Evolutionary conservation across 2,888 invertebrate species (phyloP), one percentile per base, ranked within the genome.

Genomic region (Parascotia fuliginaria): DNA sequence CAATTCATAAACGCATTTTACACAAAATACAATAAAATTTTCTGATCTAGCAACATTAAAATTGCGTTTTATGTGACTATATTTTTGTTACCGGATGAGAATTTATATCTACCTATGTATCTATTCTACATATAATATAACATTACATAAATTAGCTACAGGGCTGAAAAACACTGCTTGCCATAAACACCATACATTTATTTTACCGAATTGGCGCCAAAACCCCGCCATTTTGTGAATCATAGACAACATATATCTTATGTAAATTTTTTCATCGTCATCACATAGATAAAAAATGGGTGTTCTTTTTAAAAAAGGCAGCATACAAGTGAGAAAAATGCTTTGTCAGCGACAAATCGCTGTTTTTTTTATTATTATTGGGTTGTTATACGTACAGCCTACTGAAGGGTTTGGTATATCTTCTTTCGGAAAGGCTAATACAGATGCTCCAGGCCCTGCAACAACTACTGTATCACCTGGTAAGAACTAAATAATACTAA

Each of bases 381-480:
- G 74, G 29, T 79, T 76, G 75, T 56, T 84, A 42, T 66, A 66
- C 28, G 67, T 80, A 45, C 73, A 79, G 55, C 70, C 71, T 6
- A 55, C 71, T 15, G 69, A 85, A 48, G 77, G 81, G 36, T 88
- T 89, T 57, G 89, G 89, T 31, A 87, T 89, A 42, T 89, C 89
- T 2, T 88, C 89, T 6, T 89, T 89, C 56, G 90, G 90, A 44
- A 86, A 87, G 63, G 89, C 89, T 16, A 86, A 87, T 54, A 90
- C 90, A 0, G 89, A 90, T 14, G 81, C 90, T 2, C 87, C 90
- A 44, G 85, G 79, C 62, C 84, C 86, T 15, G 77, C 80, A 15
- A 84, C 86, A 14, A 85, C 88, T 0, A 85, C 90, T 14, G 74
- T 81, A 46, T 65, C 85, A 14, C 88, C 87, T 43, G 90, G 90